phyloP scores from a whole-genome alignment of 2,113 vertebrate species.

The Halichoerus grypus region DNA sequence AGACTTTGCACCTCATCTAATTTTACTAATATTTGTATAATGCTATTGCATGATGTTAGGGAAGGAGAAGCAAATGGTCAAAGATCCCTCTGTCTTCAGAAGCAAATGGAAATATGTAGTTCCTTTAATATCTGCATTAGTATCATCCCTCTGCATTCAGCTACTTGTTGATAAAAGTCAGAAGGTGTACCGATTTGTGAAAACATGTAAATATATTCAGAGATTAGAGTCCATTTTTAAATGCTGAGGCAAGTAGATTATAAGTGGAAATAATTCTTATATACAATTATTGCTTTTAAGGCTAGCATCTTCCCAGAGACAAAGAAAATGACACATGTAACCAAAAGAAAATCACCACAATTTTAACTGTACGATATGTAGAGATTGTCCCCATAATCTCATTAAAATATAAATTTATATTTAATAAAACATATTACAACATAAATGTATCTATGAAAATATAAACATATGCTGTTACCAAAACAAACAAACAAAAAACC shows the following conservation, averaged over 20 bases:
- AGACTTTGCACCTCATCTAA: background rate
- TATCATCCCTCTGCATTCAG: background rate
- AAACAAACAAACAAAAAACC: background rate
- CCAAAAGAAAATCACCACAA: background rate
- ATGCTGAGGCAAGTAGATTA: constrained; percentile 24
- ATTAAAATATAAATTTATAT: background rate
- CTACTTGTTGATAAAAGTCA: background rate
- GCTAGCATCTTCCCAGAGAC: constrained; percentile 1
- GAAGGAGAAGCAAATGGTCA: background rate
- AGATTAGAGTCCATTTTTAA: constrained; percentile 58
- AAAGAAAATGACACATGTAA: constrained; percentile 25
- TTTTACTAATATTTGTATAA: constrained; percentile 9
- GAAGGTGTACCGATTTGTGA: background rate
- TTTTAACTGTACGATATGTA: background rate
- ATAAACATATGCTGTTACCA: background rate
- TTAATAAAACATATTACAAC: background rate
- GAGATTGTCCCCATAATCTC: background rate
- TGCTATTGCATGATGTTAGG: background rate
- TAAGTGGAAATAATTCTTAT: constrained; percentile 36
- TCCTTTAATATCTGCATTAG: background rate
- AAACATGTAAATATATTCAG: background rate
- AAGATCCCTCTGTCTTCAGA: background rate
- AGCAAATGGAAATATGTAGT: background rate
- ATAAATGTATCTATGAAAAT: background rate
- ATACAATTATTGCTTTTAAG: background rate